Percentiles rank a stretch among this genome's conserved stretches.
These are phyloP conservation scores for Parthenolecanium corni DNA, from an alignment of 2,888 invertebrate genomes.

Conservation along the genomic window DNA sequence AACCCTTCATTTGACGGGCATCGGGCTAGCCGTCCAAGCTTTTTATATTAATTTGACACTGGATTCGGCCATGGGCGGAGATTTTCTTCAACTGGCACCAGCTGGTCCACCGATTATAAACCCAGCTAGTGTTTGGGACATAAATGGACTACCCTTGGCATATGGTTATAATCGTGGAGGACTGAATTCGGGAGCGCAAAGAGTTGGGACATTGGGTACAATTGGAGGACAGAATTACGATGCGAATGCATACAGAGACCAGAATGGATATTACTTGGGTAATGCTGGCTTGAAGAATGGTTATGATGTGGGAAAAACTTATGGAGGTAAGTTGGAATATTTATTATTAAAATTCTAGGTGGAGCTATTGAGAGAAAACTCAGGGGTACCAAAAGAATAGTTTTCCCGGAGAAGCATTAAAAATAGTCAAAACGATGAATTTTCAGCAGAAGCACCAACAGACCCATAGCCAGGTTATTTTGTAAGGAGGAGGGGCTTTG, in stretches of 20 bases:
- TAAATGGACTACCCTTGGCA: slow-evolving; percentile 29
- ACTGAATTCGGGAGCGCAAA: not conserved
- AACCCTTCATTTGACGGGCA: slow-evolving; percentile 32
- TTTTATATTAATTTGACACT: slow-evolving; percentile 33
- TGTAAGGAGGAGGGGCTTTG: too few relatives aligned
- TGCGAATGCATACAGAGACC: slow-evolving; percentile 32
- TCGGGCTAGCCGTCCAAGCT: slow-evolving; percentile 32
- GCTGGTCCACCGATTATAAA: slow-evolving; percentile 32
- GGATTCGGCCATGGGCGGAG: slow-evolving; percentile 32
- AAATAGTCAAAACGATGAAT: too few relatives aligned
- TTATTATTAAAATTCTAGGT: not conserved
- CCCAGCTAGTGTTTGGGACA: slow-evolving; percentile 31
- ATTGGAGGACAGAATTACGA: slow-evolving; percentile 32
- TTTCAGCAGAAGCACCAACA: too few relatives aligned
- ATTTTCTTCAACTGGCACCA: slow-evolving; percentile 31
- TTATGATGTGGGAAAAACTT: slow-evolving; percentile 34
- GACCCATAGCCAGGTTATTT: too few relatives aligned
- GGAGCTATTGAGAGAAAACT: too few relatives aligned
- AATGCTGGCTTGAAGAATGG: slow-evolving; percentile 33
- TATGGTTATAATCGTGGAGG: slow-evolving; percentile 25
- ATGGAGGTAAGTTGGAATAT: slow-evolving; percentile 32
- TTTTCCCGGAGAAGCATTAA: too few relatives aligned
- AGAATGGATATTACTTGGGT: slow-evolving; percentile 34
- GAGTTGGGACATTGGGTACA: slow-evolving; percentile 12
- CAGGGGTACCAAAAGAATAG: too few relatives aligned